Percentiles rank a stretch among this genome's conserved stretches.
Conservation (phyloP, 2,888 invertebrate genomes). For the Pyrrhia umbra region DNA sequence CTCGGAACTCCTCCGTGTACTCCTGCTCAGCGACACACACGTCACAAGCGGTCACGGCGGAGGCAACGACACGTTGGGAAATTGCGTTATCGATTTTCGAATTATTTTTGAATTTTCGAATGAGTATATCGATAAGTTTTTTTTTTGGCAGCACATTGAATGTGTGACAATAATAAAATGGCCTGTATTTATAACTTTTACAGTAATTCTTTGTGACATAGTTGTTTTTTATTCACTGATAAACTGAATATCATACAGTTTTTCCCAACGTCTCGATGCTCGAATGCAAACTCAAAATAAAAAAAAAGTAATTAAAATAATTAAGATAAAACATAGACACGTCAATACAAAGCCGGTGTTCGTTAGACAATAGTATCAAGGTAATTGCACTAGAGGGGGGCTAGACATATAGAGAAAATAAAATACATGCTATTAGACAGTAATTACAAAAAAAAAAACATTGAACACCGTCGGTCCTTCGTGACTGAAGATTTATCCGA, state of each 20-base stretch:
- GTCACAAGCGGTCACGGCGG: constrained; percentile 85
- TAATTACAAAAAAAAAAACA: constrained; percentile 31
- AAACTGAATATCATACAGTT: background rate
- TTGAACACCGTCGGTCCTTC: constrained; percentile 27
- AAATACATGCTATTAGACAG: constrained; percentile 70
- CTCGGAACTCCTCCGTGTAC: constrained; percentile 99
- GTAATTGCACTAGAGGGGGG: constrained; percentile 58
- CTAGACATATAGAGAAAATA: constrained; percentile 44
- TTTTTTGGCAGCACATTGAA: background rate
- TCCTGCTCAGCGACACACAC: constrained; percentile 92
- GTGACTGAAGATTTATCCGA: constrained; percentile 26
- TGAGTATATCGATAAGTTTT: background rate
- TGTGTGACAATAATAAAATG: background rate
- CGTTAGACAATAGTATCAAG: constrained; percentile 70
- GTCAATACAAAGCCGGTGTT: constrained; percentile 85
- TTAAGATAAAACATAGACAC: constrained; percentile 74
- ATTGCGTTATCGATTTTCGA: background rate
- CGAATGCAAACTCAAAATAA: constrained; percentile 82
- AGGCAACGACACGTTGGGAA: constrained; percentile 75
- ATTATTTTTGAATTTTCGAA: background rate
- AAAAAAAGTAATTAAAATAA: constrained; percentile 73
- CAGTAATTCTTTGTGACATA: background rate
- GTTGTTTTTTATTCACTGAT: background rate
- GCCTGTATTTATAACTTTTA: background rate
- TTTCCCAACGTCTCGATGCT: constrained; percentile 85